Conservation (phyloP, 1,140 invertebrate species). For the Trialeurodes vaporariorum region DNA sequence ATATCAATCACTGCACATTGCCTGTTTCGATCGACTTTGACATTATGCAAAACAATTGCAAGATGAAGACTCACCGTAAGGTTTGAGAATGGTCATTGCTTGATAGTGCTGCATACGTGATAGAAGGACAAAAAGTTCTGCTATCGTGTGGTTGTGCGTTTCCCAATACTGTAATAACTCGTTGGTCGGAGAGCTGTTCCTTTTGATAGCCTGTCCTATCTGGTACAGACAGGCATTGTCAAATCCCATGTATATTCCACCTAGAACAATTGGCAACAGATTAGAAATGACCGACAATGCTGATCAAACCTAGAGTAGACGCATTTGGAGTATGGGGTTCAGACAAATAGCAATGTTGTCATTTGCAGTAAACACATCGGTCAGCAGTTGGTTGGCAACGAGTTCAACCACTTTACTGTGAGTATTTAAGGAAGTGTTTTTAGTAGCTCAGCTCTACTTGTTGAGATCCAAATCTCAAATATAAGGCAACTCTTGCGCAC, state of each 20-base stretch:
- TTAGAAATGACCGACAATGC: too few relatives aligned
- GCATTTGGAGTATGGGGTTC: too few relatives aligned
- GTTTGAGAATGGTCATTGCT: slow-evolving; percentile 51
- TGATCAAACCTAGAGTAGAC: too few relatives aligned
- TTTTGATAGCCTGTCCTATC: slow-evolving; percentile 36
- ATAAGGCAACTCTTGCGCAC: too few relatives aligned
- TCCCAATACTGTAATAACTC: slow-evolving; percentile 65
- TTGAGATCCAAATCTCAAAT: too few relatives aligned
- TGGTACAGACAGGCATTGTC: slow-evolving; percentile 37
- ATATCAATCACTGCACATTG: background rate
- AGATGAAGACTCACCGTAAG: slow-evolving; percentile 41
- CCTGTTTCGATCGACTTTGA: background rate
- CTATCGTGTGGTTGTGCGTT: slow-evolving; percentile 61
- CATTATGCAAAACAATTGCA: background rate
- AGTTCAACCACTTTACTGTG: too few relatives aligned
- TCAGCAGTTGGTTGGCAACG: too few relatives aligned
- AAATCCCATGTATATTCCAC: slow-evolving; percentile 40
- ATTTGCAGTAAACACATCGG: too few relatives aligned
- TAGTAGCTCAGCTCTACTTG: too few relatives aligned
- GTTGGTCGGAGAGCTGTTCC: slow-evolving; percentile 54
- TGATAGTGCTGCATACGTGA: slow-evolving; percentile 57
- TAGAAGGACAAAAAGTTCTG: slow-evolving; percentile 60
- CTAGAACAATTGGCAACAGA: too few relatives aligned
- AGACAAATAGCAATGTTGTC: too few relatives aligned
- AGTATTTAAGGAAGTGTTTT: too few relatives aligned